Conservation (phyloP, 2,113 vertebrate genomes). For the Bubalus kerabau region DNA sequence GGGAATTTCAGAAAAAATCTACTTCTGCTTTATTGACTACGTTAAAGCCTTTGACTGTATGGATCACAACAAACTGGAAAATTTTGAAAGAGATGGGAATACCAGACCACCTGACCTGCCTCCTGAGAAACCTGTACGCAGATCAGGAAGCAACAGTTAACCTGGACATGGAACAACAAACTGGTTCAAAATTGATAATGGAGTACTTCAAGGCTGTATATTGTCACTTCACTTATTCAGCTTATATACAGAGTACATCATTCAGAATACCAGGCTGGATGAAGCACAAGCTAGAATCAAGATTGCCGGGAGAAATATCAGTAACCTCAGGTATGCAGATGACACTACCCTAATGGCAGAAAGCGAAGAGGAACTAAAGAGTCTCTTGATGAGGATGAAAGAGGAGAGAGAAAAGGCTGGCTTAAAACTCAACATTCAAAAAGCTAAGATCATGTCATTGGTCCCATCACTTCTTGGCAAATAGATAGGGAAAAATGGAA, state of each 20-base stretch:
- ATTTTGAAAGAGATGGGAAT: not conserved
- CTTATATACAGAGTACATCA: not conserved
- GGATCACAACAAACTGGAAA: not conserved
- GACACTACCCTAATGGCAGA: not conserved
- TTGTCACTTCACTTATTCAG: not conserved
- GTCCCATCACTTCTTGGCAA: not conserved
- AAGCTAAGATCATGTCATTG: not conserved
- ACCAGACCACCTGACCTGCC: not conserved
- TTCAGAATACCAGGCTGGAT: not conserved
- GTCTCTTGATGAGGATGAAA: not conserved
- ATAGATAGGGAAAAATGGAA: not conserved
- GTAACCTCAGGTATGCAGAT: not conserved
- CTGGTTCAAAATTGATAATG: not conserved
- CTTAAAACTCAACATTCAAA: not conserved
- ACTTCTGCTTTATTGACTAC: not conserved
- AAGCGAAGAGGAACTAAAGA: not conserved
- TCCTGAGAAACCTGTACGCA: not conserved
- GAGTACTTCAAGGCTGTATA: not conserved
- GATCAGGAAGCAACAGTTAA: not conserved
- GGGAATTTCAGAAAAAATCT: not conserved
- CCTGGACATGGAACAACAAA: not conserved
- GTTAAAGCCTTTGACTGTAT: not conserved
- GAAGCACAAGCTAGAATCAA: not conserved
- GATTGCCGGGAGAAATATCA: not conserved
- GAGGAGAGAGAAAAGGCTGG: not conserved